Conservation (phyloP, 2,797 vertebrate species). For the Acropternis orthonyx region DNA sequence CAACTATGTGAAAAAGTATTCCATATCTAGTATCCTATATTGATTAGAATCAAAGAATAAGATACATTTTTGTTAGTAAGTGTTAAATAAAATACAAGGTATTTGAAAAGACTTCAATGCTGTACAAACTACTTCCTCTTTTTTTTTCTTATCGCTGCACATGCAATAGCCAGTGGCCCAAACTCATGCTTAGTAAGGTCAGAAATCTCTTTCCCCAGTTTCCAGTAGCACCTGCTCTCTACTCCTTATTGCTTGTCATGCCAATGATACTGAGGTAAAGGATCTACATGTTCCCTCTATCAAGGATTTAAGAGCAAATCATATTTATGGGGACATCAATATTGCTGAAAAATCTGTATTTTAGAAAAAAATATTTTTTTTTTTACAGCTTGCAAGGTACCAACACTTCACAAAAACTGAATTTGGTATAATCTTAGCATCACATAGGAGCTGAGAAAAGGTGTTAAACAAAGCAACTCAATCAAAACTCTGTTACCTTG, state of each 20-base stretch:
- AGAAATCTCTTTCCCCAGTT: neutral
- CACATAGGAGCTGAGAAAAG: neutral
- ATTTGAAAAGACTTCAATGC: neutral
- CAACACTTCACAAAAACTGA: neutral
- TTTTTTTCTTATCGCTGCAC: neutral
- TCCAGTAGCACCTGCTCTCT: neutral
- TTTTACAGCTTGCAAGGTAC: neutral
- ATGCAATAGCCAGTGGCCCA: neutral
- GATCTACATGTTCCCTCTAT: neutral
- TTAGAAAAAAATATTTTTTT: neutral
- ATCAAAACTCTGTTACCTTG: constrained; percentile 81
- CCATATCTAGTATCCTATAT: neutral
- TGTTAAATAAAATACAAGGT: neutral
- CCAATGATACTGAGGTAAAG: neutral
- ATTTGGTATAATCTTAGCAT: neutral
- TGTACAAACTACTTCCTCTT: neutral
- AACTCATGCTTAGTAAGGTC: neutral
- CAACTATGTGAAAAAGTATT: neutral
- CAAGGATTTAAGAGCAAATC: neutral
- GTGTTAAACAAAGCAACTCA: neutral
- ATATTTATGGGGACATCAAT: neutral
- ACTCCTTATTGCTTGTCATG: neutral
- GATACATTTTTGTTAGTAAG: neutral
- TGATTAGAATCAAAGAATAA: neutral
- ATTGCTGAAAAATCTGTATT: neutral